Base-by-base conservation (phyloP, 2,113 vertebrate species). In the Petrocephalus microphthalmus region DNA sequence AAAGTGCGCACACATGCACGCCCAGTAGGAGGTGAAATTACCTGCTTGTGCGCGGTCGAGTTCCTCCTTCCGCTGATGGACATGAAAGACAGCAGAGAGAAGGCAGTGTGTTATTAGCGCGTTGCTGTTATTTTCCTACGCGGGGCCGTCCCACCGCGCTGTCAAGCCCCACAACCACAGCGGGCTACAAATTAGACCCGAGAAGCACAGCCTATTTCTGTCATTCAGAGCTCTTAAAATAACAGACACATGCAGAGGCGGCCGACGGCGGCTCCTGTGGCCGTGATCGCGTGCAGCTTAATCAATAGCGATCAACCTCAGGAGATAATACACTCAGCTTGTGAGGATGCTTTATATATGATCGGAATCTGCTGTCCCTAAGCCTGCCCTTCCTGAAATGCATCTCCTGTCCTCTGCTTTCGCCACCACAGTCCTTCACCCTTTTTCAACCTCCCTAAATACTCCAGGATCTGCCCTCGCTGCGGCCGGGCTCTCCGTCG, bases 31-130 rank as follows among this genome's bases (percentile, higher is more conserved):
- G 90, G 83, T 85, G 89, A 93, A 92, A 91, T 97, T 97, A 99
- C 98, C 98, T 99, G 98, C 91, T 99, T 99, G 92, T 97, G 95
- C 52, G 98, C 86, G 0, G 97, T 95, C 13, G 98, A 99, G 94
- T 97, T 97, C 90, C 97, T 96, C 85, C 97, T 94, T 94, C 95
- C 95, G 87, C 95, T 96, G 92, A 52, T 17, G 53, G 42, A 64
- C 33, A 89, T 88, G 71, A 90, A 88, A 89, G 71, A 88, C 82
- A 90, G 84, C 91, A 22, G 67, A 56, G 90, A 71, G 47, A 71
- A 45, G 1, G 6, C 19, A 90, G 86, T 89, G 91, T 93, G 90
- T 95, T 91, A 95, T 94, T 94, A 82, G 15, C 49, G 54, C 19
- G 71, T 13, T 19, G 37, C 67, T 37, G 22, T 83, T 53, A 88